Conservation (phyloP, 2,888 invertebrate genomes). For the Tortricodes alternella region DNA sequence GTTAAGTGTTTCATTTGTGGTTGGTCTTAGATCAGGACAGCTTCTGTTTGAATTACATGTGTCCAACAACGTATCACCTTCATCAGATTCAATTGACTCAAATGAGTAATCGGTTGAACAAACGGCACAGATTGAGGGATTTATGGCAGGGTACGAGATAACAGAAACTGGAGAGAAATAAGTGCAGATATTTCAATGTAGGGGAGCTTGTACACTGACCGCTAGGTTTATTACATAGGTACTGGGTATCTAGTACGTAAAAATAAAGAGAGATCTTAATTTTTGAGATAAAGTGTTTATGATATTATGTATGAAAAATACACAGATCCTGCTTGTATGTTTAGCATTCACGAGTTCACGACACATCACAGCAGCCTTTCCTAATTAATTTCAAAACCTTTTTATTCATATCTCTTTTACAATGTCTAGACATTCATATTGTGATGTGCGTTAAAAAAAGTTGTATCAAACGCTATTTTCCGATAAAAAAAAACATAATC, state of each 20-base stretch:
- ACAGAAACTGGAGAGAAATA: slow-evolving; percentile 50
- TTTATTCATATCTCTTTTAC: too few species aligned
- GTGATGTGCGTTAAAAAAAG: too few species aligned
- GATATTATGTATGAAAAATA: too few species aligned
- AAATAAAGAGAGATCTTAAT: not conserved
- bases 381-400: too few species aligned
- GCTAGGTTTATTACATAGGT: not conserved
- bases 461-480: too few species aligned
- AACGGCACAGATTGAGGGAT: slow-evolving; percentile 49
- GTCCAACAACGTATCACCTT: not conserved
- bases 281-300: not conserved
- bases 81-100: not conserved
- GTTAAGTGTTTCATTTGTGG: not conserved
- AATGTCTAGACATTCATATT: too few species aligned
- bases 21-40: not conserved
- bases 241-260: too few species aligned
- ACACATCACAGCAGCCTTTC: too few species aligned
- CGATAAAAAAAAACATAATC: too few species aligned
- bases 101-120: not conserved
- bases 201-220: slow-evolving; percentile 32
- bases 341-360: too few species aligned
- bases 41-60: not conserved
- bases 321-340: too few species aligned
- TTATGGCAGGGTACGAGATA: slow-evolving; percentile 57
- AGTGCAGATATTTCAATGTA: slow-evolving; percentile 54